These are phyloP conservation scores for Squalus acanthias DNA, from an alignment of 2,797 vertebrate species.

Conservation along the genomic window DNA sequence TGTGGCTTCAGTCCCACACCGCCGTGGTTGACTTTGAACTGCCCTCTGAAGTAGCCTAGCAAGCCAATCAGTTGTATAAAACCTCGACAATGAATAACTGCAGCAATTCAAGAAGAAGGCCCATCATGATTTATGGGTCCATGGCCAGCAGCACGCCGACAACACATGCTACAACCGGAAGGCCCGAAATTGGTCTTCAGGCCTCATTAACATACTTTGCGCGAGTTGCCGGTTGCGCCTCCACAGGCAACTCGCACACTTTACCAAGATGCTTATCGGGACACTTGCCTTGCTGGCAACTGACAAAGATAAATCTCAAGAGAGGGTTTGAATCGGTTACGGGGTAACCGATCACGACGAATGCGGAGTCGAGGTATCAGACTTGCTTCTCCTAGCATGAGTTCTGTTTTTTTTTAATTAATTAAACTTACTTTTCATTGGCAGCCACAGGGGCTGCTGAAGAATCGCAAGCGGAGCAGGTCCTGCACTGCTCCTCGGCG, in stretches of 20 bases:
- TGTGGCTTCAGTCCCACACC: background rate
- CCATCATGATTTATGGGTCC: background rate
- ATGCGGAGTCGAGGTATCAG: background rate
- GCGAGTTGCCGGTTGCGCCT: background rate
- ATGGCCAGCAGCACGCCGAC: background rate
- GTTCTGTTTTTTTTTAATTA: background rate
- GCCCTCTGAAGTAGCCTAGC: background rate
- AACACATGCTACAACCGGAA: background rate
- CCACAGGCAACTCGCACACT: background rate
- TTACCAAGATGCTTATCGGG: background rate
- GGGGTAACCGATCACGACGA: background rate
- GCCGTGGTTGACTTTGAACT: background rate
- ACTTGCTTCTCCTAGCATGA: background rate
- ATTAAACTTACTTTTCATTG: background rate
- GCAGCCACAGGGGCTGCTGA: background rate
- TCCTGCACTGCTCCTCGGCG: background rate
- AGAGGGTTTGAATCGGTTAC: background rate
- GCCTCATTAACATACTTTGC: background rate
- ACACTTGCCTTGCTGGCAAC: background rate
- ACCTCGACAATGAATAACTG: background rate
- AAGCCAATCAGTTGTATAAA: background rate
- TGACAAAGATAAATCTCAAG: background rate
- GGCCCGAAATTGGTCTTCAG: background rate
- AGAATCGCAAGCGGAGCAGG: background rate
- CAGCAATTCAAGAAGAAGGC: background rate